These are phyloP conservation scores for Leucophenga varia DNA, from an alignment of 1,140 invertebrate species.

Conservation along the genomic window DNA sequence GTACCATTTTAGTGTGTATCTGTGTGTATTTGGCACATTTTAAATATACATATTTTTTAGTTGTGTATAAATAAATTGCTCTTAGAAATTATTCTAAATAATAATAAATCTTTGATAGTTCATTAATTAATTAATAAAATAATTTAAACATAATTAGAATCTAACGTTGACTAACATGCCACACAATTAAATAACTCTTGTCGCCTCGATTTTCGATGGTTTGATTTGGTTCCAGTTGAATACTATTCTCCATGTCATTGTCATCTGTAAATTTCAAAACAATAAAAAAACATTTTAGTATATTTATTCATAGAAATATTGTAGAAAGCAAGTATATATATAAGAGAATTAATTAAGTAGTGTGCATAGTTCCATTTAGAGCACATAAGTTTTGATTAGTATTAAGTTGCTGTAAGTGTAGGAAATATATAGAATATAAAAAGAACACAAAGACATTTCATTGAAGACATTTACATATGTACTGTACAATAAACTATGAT, in stretches of 20 bases:
- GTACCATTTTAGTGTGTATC: neutral
- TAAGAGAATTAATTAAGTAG: too few relatives aligned
- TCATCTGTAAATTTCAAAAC: conserved; percentile 63
- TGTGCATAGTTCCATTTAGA: too few relatives aligned
- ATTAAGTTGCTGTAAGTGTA: too few relatives aligned
- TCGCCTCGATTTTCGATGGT: conserved; percentile 69
- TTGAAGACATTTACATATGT: too few relatives aligned
- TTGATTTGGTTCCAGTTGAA: conserved; percentile 63
- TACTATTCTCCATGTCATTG: conserved; percentile 73
- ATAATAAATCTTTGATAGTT: conserved; percentile 8
- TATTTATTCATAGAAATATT: neutral
- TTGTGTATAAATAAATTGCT: conserved; percentile 16
- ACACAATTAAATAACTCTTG: conserved; percentile 87
- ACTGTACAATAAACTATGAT: too few relatives aligned
- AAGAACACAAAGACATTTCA: too few relatives aligned
- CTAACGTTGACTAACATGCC: conserved; percentile 71
- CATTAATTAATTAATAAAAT: conserved; percentile 8
- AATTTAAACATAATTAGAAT: conserved; percentile 6
- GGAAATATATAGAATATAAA: too few relatives aligned
- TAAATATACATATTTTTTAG: neutral
- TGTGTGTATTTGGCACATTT: neutral
- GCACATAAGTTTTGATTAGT: too few relatives aligned
- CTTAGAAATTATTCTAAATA: conserved; percentile 21
- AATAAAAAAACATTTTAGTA: conserved; percentile 13
- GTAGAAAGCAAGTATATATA: too few relatives aligned